phyloP scores from a whole-genome alignment of 23 tunicate genomes.

The Styela plicata region DNA sequence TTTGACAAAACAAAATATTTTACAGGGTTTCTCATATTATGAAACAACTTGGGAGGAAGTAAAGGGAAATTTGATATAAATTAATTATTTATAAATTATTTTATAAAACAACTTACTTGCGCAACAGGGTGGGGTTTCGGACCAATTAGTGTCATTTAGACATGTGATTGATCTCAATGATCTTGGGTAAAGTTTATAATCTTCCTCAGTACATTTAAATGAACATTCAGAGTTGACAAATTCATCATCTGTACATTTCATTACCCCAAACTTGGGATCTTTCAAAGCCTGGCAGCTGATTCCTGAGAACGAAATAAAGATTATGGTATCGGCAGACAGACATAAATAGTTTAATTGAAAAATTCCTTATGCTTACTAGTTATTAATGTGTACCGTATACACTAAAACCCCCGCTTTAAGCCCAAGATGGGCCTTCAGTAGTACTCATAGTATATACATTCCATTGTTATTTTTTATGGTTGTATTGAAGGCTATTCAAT shows the following conservation, averaged over 20 bases:
- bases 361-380: no score
- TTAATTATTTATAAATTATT: neutral
- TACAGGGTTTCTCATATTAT: no score
- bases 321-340: no score
- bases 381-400: no score
- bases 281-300: neutral
- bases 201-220: neutral
- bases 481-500: no score
- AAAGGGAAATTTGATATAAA: neutral
- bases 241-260: neutral
- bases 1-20: no score
- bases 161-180: neutral
- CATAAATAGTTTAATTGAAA: no score
- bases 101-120: slow-evolving; percentile 41
- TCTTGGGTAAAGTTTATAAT: neutral
- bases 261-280: slow-evolving; percentile 1
- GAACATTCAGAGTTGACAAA: neutral
- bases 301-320: no score
- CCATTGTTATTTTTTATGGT: no score
- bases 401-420: no score
- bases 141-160: slow-evolving; percentile 40
- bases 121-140: slow-evolving; percentile 57
- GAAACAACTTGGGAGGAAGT: slow-evolving; percentile 30
- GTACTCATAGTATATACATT: no score
- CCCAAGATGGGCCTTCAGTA: no score